These are phyloP conservation scores for Prorops nasuta DNA, from an alignment of 1,140 invertebrate species.

Conservation along the genomic window DNA sequence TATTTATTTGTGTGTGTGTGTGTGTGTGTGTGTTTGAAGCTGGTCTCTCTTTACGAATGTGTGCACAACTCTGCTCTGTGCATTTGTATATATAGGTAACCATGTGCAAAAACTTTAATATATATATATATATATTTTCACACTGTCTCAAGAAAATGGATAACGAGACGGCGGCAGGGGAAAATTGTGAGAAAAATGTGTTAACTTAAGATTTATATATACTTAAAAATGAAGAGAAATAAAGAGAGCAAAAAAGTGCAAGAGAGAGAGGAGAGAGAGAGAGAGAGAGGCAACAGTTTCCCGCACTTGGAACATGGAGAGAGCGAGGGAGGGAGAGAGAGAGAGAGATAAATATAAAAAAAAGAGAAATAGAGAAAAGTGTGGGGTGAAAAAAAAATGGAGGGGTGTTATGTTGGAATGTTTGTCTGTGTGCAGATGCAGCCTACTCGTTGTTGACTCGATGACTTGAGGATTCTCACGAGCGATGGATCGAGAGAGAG, in stretches of 20 bases:
- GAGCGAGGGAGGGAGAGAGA: conserved; percentile 3
- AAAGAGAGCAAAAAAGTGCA: no score
- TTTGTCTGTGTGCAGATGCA: conserved; percentile 60
- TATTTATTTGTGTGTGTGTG: no score
- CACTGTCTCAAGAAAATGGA: no score
- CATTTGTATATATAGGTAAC: conserved; percentile 7
- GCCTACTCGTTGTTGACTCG: conserved; percentile 56
- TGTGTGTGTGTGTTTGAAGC: no score
- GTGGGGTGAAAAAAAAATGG: conserved; percentile 24
- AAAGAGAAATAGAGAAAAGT: conserved; percentile 27
- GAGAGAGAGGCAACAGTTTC: conserved; percentile 7
- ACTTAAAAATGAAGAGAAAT: no score
- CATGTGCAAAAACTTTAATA: not conserved
- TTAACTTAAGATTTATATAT: conserved; percentile 4
- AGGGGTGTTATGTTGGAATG: conserved; percentile 57
- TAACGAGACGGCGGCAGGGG: conserved; percentile 18
- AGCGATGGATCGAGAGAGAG: conserved; percentile 39
- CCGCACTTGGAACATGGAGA: no score
- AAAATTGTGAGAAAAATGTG: conserved; percentile 1
- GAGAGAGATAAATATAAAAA: conserved; percentile 15
- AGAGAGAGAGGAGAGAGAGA: conserved; percentile 18
- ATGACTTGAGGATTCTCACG: conserved; percentile 44
- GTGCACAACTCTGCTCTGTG: no score
- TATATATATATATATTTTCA: no score
- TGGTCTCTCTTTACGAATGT: no score